Percentiles rank a stretch among this genome's conserved stretches.
phyloP scores from a whole-genome alignment of 2,113 vertebrate genomes.

The Grantiella picta region DNA sequence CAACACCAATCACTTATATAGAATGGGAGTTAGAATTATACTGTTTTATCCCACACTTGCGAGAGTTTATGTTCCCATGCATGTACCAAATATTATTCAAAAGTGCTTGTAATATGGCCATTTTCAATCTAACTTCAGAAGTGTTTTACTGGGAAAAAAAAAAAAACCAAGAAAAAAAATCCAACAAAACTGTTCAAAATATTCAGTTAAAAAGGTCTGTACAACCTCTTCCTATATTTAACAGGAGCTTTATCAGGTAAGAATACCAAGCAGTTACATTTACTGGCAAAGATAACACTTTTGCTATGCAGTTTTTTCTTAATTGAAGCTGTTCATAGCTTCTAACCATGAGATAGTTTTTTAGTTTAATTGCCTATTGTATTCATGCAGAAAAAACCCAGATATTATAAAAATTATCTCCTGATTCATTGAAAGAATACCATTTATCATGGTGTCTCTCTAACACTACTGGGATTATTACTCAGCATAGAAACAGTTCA shows the following conservation, averaged over 20 bases:
- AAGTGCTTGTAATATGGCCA: fast-evolving
- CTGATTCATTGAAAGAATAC: background rate
- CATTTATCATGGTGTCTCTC: background rate
- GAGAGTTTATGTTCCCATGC: background rate
- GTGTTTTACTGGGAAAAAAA: background rate
- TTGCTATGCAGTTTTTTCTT: background rate
- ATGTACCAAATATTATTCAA: background rate
- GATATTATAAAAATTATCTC: background rate
- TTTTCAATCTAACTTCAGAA: background rate
- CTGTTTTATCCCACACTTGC: background rate
- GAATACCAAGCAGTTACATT: background rate
- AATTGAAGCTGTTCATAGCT: background rate
- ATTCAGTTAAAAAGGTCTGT: background rate
- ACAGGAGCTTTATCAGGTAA: background rate
- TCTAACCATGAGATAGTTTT: background rate
- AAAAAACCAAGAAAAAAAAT: fast-evolving
- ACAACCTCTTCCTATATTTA: background rate
- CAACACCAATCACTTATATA: background rate
- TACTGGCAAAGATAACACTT: background rate
- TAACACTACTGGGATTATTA: background rate
- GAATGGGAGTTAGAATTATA: background rate
- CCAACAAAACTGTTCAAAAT: background rate
- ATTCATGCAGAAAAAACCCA: background rate
- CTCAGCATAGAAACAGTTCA: background rate
- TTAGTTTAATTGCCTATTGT: background rate